Conservation (phyloP, 2,888 invertebrate species). For the Caenorhabditis sp. region DNA sequence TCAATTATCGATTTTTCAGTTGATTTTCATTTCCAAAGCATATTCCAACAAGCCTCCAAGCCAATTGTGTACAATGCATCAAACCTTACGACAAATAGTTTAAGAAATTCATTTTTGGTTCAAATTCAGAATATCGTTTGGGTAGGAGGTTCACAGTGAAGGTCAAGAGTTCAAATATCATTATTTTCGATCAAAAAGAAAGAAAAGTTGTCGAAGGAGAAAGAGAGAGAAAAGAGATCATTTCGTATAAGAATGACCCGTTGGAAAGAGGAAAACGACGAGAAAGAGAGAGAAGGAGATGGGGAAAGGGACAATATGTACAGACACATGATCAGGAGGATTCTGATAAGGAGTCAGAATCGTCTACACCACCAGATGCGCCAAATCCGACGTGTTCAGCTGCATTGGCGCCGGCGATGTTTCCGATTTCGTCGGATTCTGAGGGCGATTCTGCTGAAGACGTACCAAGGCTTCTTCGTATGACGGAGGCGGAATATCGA, state of each 20-base stretch:
- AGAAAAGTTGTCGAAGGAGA: constrained; percentile 7
- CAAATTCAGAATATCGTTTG: not conserved
- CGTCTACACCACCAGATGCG: constrained; percentile 38
- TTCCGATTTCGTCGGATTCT: constrained; percentile 1
- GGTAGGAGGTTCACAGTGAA: no score
- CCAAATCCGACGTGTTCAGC: constrained; percentile 43
- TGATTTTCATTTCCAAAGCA: not conserved
- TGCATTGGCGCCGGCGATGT: constrained; percentile 16
- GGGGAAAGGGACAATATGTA: constrained; percentile 31
- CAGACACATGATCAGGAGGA: constrained; percentile 15
- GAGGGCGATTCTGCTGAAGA: constrained; percentile 29
- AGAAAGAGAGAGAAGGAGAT: not conserved
- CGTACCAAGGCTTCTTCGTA: constrained; percentile 60
- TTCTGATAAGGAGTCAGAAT: not conserved
- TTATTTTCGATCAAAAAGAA: constrained; percentile 20
- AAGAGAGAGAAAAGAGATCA: constrained; percentile 32
- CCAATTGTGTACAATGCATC: no score
- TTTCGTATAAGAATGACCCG: constrained; percentile 51
- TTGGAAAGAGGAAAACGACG: constrained; percentile 14
- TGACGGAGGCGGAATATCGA: constrained; percentile 58
- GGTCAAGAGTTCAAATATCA: constrained; percentile 13
- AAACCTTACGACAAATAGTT: no score
- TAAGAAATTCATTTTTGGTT: no score
- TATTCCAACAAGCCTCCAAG: not conserved
- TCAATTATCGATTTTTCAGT: not conserved